Evolutionary conservation across 2,888 invertebrate species (phyloP).

Genomic region (Lathronympha strigana): DNA sequence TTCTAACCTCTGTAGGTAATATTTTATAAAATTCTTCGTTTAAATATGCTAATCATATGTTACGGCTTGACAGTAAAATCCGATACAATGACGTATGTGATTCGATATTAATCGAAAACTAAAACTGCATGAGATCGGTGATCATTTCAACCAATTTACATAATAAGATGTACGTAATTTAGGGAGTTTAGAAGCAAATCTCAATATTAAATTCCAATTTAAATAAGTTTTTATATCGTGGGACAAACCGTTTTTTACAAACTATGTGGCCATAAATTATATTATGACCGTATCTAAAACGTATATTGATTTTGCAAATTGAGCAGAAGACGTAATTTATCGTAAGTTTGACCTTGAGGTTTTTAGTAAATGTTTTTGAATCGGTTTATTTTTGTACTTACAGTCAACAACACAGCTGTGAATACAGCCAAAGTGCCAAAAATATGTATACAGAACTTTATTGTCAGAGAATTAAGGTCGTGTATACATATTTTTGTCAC

Average conservation of each 20-base stretch:
- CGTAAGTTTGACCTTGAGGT: slow-evolving; percentile 3
- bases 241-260: slow-evolving; percentile 41
- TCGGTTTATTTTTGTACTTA: too few relatives aligned
- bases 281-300: slow-evolving; percentile 21
- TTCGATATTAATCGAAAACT: slow-evolving; percentile 48
- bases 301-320: slow-evolving; percentile 37
- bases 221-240: slow-evolving; percentile 49
- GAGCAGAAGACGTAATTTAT: slow-evolving; percentile 24
- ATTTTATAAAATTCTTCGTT: slow-evolving; percentile 46
- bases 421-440: too few relatives aligned
- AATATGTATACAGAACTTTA: too few relatives aligned
- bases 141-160: slow-evolving; percentile 54
- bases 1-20: slow-evolving; percentile 35
- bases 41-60: slow-evolving; percentile 59
- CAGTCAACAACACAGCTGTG: too few relatives aligned
- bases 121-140: slow-evolving; percentile 40
- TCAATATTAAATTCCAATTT: slow-evolving; percentile 55
- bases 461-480: too few relatives aligned
- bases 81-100: slow-evolving; percentile 62
- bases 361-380: neutral
- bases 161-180: slow-evolving; percentile 60
- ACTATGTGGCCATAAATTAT: slow-evolving; percentile 39
- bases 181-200: slow-evolving; percentile 57
- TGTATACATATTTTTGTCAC: too few relatives aligned
- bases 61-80: slow-evolving; percentile 59